phyloP scores from a whole-genome alignment of 2,888 invertebrate genomes.

The Sesia bembeciformis region DNA sequence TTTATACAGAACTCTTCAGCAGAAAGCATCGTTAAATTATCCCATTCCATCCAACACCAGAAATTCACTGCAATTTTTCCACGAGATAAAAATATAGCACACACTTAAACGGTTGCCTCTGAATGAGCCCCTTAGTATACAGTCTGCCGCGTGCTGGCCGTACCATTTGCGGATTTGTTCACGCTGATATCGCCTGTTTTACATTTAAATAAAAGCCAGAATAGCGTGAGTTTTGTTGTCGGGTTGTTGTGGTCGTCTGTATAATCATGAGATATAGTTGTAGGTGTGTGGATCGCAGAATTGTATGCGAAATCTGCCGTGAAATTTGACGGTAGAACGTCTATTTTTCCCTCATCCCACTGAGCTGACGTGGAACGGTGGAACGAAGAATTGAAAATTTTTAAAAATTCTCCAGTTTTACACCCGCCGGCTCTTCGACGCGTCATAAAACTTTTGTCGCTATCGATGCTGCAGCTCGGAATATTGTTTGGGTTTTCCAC shows the following conservation, averaged over 20 bases:
- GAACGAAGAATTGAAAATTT: slow-evolving; percentile 40
- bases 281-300: slow-evolving; percentile 22
- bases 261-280: not conserved
- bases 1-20: not conserved
- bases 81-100: slow-evolving; percentile 20
- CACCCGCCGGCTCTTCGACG: not conserved
- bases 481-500: not conserved
- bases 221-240: not conserved
- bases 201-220: not conserved
- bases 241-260: not conserved
- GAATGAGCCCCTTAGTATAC: slow-evolving; percentile 14
- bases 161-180: not conserved
- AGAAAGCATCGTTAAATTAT: slow-evolving; percentile 7
- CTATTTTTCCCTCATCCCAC: slow-evolving; percentile 33
- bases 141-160: not conserved
- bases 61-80: slow-evolving; percentile 25
- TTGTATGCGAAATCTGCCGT: slow-evolving; percentile 59
- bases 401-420: slow-evolving; percentile 13
- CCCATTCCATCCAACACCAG: slow-evolving; percentile 15
- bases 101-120: slow-evolving; percentile 21
- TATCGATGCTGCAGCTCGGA: not conserved
- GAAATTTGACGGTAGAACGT: slow-evolving; percentile 55
- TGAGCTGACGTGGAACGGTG: slow-evolving; percentile 12
- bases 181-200: not conserved
- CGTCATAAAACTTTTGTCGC: not conserved